Conservation (phyloP, 1,140 invertebrate genomes). For the Delia radicum region DNA sequence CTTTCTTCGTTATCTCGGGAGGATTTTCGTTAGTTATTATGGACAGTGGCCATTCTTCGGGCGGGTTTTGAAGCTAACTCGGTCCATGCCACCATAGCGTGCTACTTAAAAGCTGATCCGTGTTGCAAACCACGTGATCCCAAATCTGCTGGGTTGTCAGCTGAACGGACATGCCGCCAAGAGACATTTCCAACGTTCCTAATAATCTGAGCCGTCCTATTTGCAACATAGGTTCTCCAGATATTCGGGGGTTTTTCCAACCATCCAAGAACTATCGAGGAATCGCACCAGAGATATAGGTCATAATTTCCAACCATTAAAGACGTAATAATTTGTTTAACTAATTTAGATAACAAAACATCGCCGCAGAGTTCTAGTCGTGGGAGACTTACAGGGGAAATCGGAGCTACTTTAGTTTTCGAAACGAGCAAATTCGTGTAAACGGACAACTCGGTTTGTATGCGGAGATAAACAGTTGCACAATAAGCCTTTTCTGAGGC, state of each 20-base stretch:
- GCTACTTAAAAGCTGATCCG: conserved; percentile 17
- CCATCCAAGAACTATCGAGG: conserved; percentile 43
- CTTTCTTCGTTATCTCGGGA: background rate
- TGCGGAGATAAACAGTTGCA: background rate
- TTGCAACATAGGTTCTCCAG: conserved; percentile 38
- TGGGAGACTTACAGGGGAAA: background rate
- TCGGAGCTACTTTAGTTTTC: background rate
- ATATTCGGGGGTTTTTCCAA: conserved; percentile 29
- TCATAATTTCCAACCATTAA: background rate
- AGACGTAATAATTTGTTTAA: background rate
- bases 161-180: background rate
- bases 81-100: conserved; percentile 38
- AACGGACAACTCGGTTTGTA: background rate
- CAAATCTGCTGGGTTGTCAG: background rate
- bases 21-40: background rate
- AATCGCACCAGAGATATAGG: conserved; percentile 41
- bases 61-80: background rate
- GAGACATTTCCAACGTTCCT: background rate
- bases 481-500: conserved; percentile 39
- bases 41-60: background rate
- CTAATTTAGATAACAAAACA: background rate
- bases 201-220: conserved; percentile 46
- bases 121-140: background rate
- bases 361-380: background rate
- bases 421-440: background rate